Percentiles rank a stretch among this genome's conserved stretches.
Evolutionary conservation across 2,888 invertebrate species (phyloP).

Genomic region (Nomada ferruginata): DNA sequence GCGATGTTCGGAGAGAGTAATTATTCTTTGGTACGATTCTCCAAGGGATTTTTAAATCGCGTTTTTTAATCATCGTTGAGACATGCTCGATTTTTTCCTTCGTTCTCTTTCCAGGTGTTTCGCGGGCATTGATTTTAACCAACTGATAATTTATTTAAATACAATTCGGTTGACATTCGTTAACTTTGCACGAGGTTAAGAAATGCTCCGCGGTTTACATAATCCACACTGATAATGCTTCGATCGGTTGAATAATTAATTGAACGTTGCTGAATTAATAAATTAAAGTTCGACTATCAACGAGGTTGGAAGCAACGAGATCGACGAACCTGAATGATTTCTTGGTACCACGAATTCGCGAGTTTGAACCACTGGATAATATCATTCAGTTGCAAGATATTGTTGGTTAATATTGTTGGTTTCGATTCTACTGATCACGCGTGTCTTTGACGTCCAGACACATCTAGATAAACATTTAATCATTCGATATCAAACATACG

Average conservation of each 20-base stretch:
- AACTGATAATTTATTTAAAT: neutral
- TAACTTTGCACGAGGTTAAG: neutral
- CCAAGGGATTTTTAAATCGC: neutral
- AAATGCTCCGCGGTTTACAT: neutral
- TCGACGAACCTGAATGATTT: neutral
- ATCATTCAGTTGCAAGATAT: constrained; percentile 7
- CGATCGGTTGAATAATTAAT: neutral
- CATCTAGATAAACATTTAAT: constrained; percentile 42
- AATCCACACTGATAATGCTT: neutral
- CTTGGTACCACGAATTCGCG: neutral
- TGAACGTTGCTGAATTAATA: neutral
- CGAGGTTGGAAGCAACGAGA: neutral
- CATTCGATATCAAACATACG: neutral
- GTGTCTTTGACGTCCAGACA: neutral
- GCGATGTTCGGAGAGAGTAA: neutral
- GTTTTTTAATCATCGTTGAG: neutral
- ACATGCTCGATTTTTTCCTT: too few relatives aligned
- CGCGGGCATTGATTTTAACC: too few relatives aligned
- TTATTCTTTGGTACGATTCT: too few relatives aligned
- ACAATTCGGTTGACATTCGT: neutral
- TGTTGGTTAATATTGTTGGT: constrained; percentile 13
- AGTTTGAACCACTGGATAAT: constrained; percentile 48
- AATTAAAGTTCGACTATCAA: neutral
- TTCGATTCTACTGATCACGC: constrained; percentile 1
- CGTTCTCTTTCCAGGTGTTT: too few relatives aligned